Percentiles rank a stretch among this genome's conserved stretches.
phyloP scores from a whole-genome alignment of 2,113 vertebrate genomes.

The Orthonyx spaldingii region DNA sequence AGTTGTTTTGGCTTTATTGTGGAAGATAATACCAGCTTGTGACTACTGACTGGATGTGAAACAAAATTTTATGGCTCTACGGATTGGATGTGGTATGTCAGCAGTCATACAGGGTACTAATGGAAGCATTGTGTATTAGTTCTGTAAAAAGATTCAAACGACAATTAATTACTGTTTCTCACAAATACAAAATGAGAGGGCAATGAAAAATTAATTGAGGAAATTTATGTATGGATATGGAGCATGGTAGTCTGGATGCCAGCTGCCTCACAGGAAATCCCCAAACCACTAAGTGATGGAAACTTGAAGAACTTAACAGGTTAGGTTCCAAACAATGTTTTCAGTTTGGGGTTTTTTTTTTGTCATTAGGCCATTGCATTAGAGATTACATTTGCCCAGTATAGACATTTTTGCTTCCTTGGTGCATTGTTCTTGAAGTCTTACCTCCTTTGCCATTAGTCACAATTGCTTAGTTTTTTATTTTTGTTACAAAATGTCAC shows the following conservation, averaged over 20 bases:
- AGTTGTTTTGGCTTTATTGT: not conserved
- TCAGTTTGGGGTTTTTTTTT: not conserved
- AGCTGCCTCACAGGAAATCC: not conserved
- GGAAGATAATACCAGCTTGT: not conserved
- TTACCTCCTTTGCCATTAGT: not conserved
- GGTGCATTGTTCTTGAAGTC: not conserved
- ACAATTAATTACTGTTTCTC: not conserved
- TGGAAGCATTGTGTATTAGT: not conserved
- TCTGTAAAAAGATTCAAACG: not conserved
- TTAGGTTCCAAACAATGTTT: not conserved
- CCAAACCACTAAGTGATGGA: not conserved
- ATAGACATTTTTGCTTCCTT: not conserved
- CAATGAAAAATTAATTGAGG: not conserved
- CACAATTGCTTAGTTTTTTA: not conserved
- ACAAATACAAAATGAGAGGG: not conserved
- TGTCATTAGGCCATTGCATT: not conserved
- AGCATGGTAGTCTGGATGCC: not conserved
- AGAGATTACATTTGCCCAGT: not conserved
- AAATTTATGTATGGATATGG: not conserved
- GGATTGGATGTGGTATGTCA: not conserved
- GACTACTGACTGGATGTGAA: not conserved
- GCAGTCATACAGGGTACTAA: not conserved
- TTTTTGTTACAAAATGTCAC: not conserved
- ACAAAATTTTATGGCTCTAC: not conserved
- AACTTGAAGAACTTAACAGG: not conserved